These are phyloP conservation scores for Pelochelys cantorii DNA, from an alignment of 2,797 vertebrate species.

Conservation along the genomic window DNA sequence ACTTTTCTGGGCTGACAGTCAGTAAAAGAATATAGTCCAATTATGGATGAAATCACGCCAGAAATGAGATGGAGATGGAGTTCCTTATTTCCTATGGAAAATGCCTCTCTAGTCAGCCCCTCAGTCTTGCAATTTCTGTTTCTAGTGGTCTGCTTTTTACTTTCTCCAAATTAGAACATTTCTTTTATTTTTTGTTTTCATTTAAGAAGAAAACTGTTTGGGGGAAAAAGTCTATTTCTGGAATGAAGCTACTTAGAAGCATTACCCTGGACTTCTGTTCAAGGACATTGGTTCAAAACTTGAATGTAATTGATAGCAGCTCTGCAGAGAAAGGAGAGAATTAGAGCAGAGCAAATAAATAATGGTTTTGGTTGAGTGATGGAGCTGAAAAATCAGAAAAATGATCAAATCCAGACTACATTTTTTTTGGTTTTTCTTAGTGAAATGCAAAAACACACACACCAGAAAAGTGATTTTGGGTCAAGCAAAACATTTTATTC, in stretches of 20 bases:
- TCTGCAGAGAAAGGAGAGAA: not conserved
- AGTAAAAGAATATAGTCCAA: conserved; percentile 42
- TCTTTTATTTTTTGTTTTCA: not conserved
- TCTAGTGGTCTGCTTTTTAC: not conserved
- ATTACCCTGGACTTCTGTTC: conserved; percentile 33
- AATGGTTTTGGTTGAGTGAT: no score
- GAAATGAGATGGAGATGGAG: conserved; percentile 13
- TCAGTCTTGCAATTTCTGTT: conserved; percentile 52
- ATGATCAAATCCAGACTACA: not conserved
- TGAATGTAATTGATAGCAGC: conserved; percentile 11
- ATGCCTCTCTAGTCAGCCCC: rapidly evolving
- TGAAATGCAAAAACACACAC: not conserved
- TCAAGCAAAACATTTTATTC: no score
- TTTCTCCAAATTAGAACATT: not conserved
- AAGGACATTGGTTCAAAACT: not conserved
- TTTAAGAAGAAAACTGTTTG: not conserved
- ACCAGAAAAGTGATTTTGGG: no score
- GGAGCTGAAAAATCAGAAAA: no score
- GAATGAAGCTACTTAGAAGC: not conserved
- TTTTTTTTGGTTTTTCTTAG: not conserved
- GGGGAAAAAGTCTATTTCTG: conserved; percentile 15
- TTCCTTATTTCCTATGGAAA: conserved; percentile 53
- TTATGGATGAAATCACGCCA: conserved; percentile 38
- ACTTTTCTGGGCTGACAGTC: conserved; percentile 44
- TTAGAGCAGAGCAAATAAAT: no score